Base-by-base conservation (phyloP, 2,888 invertebrate genomes). In the Halictus ligatus region DNA sequence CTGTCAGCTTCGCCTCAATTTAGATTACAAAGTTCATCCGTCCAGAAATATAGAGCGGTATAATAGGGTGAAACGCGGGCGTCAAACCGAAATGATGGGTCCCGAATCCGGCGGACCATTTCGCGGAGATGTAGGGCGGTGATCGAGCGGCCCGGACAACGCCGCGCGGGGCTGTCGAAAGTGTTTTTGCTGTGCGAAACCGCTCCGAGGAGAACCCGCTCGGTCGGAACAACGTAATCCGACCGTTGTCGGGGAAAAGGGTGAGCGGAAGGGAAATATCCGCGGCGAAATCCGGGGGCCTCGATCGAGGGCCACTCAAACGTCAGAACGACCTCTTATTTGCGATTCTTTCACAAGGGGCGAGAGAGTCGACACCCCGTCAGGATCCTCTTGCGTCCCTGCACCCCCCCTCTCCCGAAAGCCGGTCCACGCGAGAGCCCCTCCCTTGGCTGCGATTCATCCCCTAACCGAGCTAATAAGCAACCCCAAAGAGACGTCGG, bases 391-490 rank as follows among this genome's bases (percentile, higher is more conserved):
- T 71, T 78, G 80, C 81, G 85, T 85, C 87, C 71, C 35, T 35
- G 64, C 43, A n/a, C 58, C n/a, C 80, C 35, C 35, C 35, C 4
- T 12, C 80, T 4, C 1, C 2, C 3, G 35, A 35, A 35, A 78
- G 83, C 75, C 75, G 73, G 58, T 58, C 58, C 69, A 43, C 64
- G 60, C 75, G 58, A 69, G 69, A 74, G 67, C 73, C 78, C 75
- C 87, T 84, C 89, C 92, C 82, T 88, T 81, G 80, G 73, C 82
- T 89, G 78, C 79, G 89, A 81, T 88, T 89, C 91, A 81, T 89
- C 92, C 93, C 93, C 92, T 92, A 91, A 93, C 91, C 92, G 92
- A 92, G 93, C 94, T 94, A 95, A 95, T 94, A 94, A 94, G 94
- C 92, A 92, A 93, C 92, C 93, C 93, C 91, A 92, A 93, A 94